A percentile compares a stretch with the other conserved stretches of the same genome.
Conservation (phyloP, 2,797 vertebrate genomes). For the Carduelis carduelis region DNA sequence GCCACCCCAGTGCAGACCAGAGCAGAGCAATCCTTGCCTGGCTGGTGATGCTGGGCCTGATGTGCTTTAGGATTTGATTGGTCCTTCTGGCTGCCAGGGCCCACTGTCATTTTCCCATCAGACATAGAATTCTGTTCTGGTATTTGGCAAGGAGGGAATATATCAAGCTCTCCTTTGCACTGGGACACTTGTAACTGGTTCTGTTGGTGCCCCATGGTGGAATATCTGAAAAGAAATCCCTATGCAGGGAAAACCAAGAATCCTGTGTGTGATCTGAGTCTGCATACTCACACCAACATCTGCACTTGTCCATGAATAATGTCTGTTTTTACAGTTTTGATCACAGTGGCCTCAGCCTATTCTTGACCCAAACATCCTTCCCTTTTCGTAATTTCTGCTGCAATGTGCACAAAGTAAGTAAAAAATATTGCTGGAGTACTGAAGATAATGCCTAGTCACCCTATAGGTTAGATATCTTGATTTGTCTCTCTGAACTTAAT, state of each 20-base stretch:
- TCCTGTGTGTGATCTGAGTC: background rate
- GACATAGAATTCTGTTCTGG: background rate
- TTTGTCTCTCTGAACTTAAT: background rate
- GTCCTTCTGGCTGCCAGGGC: background rate
- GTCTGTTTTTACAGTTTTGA: background rate
- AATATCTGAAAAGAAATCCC: background rate
- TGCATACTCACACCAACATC: background rate
- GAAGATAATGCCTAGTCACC: background rate
- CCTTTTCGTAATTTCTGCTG: background rate
- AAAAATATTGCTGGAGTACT: background rate
- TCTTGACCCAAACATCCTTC: background rate
- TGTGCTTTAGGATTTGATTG: background rate
- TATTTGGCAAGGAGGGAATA: background rate
- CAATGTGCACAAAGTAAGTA: background rate
- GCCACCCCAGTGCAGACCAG: rapidly evolving
- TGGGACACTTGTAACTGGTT: background rate
- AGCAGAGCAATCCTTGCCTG: rapidly evolving
- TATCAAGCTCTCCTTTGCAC: background rate
- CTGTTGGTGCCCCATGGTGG: background rate
- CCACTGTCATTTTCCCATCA: background rate
- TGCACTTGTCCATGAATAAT: background rate
- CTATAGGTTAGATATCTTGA: background rate
- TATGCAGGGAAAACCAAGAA: background rate
- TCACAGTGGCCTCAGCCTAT: background rate
- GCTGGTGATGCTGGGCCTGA: rapidly evolving